Evolutionary conservation across 2,113 vertebrate genomes (phyloP).

Genomic region (Bolborhynchus lineola): DNA sequence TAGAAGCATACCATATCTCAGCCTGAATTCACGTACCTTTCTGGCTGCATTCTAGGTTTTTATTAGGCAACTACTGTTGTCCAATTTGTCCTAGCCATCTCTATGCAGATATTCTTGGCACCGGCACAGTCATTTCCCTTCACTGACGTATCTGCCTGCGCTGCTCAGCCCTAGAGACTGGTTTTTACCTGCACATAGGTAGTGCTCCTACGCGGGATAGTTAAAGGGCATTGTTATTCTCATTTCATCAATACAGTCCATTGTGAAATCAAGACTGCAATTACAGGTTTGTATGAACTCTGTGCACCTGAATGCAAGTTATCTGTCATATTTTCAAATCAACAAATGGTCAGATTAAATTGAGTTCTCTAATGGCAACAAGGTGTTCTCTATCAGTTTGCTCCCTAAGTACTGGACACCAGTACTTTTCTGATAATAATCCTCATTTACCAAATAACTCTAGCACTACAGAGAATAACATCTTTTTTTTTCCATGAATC

Average conservation of each 20-base stretch:
- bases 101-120: not conserved
- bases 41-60: not conserved
- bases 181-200: not conserved
- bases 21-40: not conserved
- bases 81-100: not conserved
- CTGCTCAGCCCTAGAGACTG: not conserved
- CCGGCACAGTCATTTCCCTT: not conserved
- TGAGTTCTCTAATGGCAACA: not conserved
- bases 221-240: not conserved
- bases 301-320: not conserved
- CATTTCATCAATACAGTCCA: not conserved
- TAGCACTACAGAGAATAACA: not conserved
- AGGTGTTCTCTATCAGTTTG: not conserved
- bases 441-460: not conserved
- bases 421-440: not conserved
- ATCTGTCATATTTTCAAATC: not conserved
- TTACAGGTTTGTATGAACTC: not conserved
- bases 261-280: not conserved
- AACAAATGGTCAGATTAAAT: not conserved
- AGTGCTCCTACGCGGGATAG: not conserved
- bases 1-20: not conserved
- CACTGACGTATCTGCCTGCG: not conserved
- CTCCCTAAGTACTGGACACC: not conserved
- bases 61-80: not conserved
- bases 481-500: not conserved